Percentiles rank a stretch among this genome's conserved stretches.
Conservation (phyloP, 2,888 invertebrate genomes). For the Sycophila texana region DNA sequence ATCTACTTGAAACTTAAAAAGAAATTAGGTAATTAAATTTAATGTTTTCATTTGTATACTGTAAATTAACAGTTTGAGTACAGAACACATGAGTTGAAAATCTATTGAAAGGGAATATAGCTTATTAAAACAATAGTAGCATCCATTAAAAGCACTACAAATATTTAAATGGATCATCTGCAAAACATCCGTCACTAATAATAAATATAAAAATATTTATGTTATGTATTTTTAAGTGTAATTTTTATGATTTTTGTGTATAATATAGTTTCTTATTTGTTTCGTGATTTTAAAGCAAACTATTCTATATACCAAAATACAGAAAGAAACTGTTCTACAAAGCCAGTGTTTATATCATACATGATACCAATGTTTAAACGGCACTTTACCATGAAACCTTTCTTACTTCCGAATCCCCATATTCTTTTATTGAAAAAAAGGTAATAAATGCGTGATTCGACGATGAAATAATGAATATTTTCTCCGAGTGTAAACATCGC, state of each 20-base stretch:
- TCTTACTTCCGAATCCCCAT: background rate
- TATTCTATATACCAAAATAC: constrained; percentile 42
- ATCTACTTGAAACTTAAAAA: too few species aligned
- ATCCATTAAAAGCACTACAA: constrained; percentile 31
- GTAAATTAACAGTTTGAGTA: too few species aligned
- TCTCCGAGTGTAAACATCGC: constrained; percentile 47
- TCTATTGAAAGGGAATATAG: background rate
- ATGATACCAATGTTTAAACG: constrained; percentile 14
- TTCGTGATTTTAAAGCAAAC: constrained; percentile 41
- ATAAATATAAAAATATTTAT: background rate
- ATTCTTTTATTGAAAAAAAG: constrained; percentile 6
- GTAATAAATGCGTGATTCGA: constrained; percentile 27
- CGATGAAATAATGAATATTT: constrained; percentile 28
- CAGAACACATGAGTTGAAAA: too few species aligned
- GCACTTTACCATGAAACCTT: background rate
- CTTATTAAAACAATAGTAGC: constrained; percentile 13
- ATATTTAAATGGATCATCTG: constrained; percentile 48
- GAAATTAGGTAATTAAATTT: too few species aligned
- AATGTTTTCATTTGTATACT: too few species aligned
- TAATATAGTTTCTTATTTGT: constrained; percentile 37
- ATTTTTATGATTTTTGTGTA: constrained; percentile 23
- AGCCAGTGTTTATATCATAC: constrained; percentile 43
- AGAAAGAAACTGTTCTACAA: constrained; percentile 40
- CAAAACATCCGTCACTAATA: constrained; percentile 33
- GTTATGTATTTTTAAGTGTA: background rate